Evolutionary conservation across 2,797 vertebrate genomes (phyloP), one percentile per base, ranked within the genome.

Genomic region (Pseudochirops cupreus): DNA sequence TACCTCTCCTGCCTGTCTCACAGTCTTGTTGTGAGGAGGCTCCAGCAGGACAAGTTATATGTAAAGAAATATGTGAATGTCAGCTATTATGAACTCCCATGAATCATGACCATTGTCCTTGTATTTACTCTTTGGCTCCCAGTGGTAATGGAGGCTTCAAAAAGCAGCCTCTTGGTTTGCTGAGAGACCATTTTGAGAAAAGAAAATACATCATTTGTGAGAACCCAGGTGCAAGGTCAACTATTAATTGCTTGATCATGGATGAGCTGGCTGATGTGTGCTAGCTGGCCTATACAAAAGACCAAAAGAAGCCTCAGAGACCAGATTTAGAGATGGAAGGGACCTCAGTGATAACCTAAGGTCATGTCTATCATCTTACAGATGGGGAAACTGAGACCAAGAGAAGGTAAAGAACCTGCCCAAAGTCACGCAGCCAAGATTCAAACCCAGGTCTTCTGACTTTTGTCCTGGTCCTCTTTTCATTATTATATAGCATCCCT

Each of bases 21-120:
- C 3, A 39, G 74, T 13, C 7, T 82, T 24, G 18, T 82, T 82
- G 9, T 11, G 9, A 82, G 39, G 74, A 82, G 39, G 74, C 7
- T 46, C 39, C 18, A 82, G 39, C 39, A 46, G 74, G 1, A 46
- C n/a, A 82, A 82, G n/a, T 82, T 46, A 82, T 39, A 74, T 74
- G 39, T 26, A 82, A 46, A 82, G 39, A 46, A 3, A 46, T 24
- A 82, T 82, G 39, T 82, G 74, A 82, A 46, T 82, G 39, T 82
- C 74, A 82, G 74, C 39, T 82, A 82, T 82, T 82, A 82, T 82
- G 74, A 46, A 82, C 74, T 82, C 74, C 39, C 74, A 82, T 82
- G 74, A 82, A 82, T 82, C 74, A 46, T 46, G 21, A 82, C 39
- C 74, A 46, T 46, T 82, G 74, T 82, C 39, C 74, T 82, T 82